Base-by-base conservation (phyloP, 1,140 invertebrate genomes). In the Harpegnathos saltator region DNA sequence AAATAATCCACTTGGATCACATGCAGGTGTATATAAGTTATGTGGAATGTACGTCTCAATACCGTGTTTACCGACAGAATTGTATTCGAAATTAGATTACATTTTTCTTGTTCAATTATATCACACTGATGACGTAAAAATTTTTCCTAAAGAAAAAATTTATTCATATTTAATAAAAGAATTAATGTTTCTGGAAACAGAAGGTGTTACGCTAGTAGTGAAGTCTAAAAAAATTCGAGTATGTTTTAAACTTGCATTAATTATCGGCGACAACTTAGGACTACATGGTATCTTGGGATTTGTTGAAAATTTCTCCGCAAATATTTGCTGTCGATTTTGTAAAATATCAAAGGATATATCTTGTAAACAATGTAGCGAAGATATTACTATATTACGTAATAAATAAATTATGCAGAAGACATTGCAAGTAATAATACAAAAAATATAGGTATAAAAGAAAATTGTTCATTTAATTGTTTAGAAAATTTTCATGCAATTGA, bases 31-130 rank as follows among this genome's bases (percentile, higher is more conserved):
- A 71, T 71, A 71, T 15, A 71, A 71, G 14, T 71, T 71, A 56
- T 15, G 1, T 3, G 68, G 50, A 56, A 71, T 71, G n/a, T 71
- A 71, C 12, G 22, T 71, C 33, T 71, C 68, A 22, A 56, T 71
- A 71, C 52, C 68, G 33, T 22, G 68, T 69, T n/a, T 69, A 24
- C 66, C 66, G 52, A 44, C 48, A 12, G 66, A 69, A 26, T 69
- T 69, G 0, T 71, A 54, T 56, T 71, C 50, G 0, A 71, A 33
- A 33, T 71, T 71, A 33, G n/a, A 71, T 33, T 54, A 14, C 12
- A 71, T 71, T 14, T 71, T 71, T 71, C 26, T 56, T 56, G 50
- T 14, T 15, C 68, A 71, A 22, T 56, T 71, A 14, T 71, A 71
- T 56, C 68, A 71, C 15, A 17, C 50, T 26, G 50, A 69, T 29